A percentile compares a stretch with the other conserved stretches of the same genome.
These are phyloP conservation scores for Glyphotaelius pellucidus DNA, from an alignment of 2,888 invertebrate genomes.

Conservation along the genomic window DNA sequence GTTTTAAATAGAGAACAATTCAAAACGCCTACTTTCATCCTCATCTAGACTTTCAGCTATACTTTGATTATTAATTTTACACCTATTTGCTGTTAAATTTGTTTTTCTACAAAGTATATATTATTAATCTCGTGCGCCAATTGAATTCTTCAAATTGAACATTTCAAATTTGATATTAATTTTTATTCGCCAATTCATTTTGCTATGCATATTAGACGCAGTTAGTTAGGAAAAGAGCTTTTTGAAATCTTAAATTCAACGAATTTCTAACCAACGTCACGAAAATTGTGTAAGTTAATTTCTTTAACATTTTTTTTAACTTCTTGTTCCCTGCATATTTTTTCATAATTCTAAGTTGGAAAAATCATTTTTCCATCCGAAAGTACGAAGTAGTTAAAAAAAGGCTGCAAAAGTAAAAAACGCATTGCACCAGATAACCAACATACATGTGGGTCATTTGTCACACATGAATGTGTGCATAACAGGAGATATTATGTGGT, in stretches of 20 bases:
- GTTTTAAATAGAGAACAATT: too few species aligned
- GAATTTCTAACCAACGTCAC: not conserved
- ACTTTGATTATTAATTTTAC: not conserved
- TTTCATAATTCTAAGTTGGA: not conserved
- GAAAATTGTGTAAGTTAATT: not conserved
- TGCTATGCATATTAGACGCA: not conserved
- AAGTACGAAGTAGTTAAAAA: not conserved
- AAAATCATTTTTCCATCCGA: not conserved
- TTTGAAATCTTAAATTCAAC: not conserved
- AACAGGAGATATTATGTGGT: not conserved
- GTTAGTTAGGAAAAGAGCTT: not conserved
- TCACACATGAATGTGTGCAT: not conserved
- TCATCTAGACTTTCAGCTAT: not conserved
- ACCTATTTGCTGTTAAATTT: not conserved
- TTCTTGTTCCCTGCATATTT: not conserved
- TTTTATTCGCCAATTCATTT: not conserved
- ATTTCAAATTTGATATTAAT: not conserved
- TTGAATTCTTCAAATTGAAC: not conserved
- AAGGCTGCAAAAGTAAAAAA: not conserved
- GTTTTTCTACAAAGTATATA: not conserved
- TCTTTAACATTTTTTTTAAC: not conserved
- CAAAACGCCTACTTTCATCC: not conserved
- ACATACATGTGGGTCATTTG: conserved; percentile 24
- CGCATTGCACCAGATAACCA: conserved; percentile 39
- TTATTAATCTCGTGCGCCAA: not conserved